phyloP scores from a whole-genome alignment of 2,888 invertebrate genomes.

The Synanthedon vespiformis region DNA sequence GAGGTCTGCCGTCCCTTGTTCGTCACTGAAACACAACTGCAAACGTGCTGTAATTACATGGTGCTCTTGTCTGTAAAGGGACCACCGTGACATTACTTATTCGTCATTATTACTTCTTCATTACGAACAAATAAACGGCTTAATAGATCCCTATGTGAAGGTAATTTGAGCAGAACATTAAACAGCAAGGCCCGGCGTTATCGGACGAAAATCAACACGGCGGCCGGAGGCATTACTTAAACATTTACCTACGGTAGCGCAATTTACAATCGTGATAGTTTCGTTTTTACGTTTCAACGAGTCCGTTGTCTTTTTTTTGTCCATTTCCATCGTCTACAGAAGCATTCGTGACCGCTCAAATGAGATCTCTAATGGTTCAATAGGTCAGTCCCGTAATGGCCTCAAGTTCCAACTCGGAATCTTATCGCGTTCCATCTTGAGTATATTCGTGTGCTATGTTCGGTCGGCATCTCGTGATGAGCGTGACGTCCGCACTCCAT shows the following conservation, averaged over 20 bases:
- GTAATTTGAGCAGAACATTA: conserved; percentile 55
- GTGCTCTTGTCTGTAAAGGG: no score
- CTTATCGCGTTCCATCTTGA: conserved; percentile 7
- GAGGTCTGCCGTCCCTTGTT: no score
- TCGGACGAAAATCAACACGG: conserved; percentile 58
- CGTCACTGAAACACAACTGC: no score
- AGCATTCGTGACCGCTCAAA: conserved; percentile 27
- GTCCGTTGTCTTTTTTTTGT: conserved; percentile 38
- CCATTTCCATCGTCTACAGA: conserved; percentile 39
- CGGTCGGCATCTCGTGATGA: conserved; percentile 33
- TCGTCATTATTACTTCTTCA: conserved; percentile 33
- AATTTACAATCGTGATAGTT: conserved; percentile 58
- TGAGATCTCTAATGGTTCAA: conserved; percentile 31
- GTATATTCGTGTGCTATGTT: conserved; percentile 19
- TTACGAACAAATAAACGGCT: conserved; percentile 46
- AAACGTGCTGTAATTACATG: no score
- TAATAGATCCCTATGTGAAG: conserved; percentile 36
- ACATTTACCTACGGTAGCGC: conserved; percentile 42
- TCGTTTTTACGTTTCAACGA: conserved; percentile 58
- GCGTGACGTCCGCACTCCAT: conserved; percentile 31
- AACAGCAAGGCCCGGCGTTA: conserved; percentile 56
- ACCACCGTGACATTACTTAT: no score
- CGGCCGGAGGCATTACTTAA: conserved; percentile 47
- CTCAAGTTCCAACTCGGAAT: no score
- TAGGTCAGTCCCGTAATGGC: conserved; percentile 20